phyloP scores from a whole-genome alignment of 2,113 vertebrate species.

The Corythornis vintsioides region DNA sequence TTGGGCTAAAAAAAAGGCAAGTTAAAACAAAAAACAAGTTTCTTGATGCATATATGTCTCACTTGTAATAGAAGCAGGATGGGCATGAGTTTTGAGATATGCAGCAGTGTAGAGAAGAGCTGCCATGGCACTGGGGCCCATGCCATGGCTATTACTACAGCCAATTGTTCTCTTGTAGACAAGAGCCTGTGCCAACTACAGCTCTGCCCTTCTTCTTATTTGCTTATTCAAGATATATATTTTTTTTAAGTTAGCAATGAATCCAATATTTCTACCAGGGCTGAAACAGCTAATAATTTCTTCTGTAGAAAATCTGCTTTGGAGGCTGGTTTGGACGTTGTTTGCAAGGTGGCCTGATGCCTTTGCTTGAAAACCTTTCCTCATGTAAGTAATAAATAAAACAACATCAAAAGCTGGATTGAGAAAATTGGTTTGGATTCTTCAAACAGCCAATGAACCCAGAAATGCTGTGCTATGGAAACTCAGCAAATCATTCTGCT shows the following conservation, averaged over 20 bases:
- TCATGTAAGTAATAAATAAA: conserved; percentile 45
- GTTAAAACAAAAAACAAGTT: not conserved
- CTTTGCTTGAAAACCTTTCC: not conserved
- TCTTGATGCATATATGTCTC: not conserved
- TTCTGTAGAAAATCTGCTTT: not conserved
- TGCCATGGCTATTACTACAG: not conserved
- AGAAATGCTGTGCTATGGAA: not conserved
- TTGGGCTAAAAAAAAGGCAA: not conserved
- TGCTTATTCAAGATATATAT: not conserved
- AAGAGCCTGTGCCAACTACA: not conserved
- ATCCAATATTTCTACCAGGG: not conserved
- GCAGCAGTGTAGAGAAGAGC: not conserved
- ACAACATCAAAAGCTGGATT: conserved; percentile 14
- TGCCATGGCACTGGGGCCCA: not conserved
- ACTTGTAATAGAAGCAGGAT: not conserved
- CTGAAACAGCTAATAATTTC: not conserved
- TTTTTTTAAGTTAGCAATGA: not conserved
- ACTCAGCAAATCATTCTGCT: not conserved
- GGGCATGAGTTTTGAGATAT: not conserved
- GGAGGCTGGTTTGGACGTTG: not conserved
- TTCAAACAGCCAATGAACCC: not conserved
- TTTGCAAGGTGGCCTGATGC: not conserved
- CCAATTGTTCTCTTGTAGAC: not conserved
- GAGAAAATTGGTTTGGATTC: conserved; percentile 24
- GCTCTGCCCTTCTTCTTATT: not conserved